phyloP scores from a whole-genome alignment of 2,797 vertebrate species.

The Cossypha caffra region DNA sequence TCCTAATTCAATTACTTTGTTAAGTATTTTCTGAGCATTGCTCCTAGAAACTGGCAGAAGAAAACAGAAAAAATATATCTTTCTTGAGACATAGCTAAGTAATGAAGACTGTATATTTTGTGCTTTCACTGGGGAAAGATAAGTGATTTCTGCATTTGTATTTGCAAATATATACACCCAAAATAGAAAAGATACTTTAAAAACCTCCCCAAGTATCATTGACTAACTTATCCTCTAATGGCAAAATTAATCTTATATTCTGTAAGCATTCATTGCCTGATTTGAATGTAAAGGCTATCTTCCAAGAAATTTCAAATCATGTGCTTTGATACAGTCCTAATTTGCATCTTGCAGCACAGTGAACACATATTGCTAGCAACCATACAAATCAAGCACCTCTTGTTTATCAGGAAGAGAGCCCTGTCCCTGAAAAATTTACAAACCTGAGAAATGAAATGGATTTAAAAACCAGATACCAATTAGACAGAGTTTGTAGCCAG shows the following conservation, averaged over 20 bases:
- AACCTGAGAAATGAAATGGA: not conserved
- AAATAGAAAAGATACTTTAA: not conserved
- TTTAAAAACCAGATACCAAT: not conserved
- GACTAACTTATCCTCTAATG: not conserved
- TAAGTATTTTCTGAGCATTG: not conserved
- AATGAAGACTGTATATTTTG: not conserved
- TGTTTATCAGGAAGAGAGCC: not conserved
- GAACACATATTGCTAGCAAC: not conserved
- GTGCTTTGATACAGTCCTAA: not conserved
- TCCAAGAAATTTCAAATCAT: not conserved
- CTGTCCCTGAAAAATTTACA: not conserved
- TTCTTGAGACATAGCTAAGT: not conserved
- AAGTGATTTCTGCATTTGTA: not conserved
- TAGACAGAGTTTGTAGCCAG: not conserved
- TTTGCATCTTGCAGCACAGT: not conserved
- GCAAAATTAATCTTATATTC: not conserved
- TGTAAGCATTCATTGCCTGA: not conserved
- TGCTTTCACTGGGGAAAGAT: not conserved
- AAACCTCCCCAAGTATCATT: not conserved
- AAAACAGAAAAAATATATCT: not conserved
- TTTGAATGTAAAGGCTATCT: not conserved
- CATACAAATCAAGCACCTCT: not conserved
- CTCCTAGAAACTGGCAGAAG: not conserved
- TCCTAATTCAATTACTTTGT: not conserved
- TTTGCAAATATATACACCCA: not conserved